A percentile compares a stretch with the other conserved stretches of the same genome.
These are phyloP conservation scores for Pelvicachromis taeniatus DNA, from an alignment of 2,113 vertebrate genomes.

Conservation along the genomic window DNA sequence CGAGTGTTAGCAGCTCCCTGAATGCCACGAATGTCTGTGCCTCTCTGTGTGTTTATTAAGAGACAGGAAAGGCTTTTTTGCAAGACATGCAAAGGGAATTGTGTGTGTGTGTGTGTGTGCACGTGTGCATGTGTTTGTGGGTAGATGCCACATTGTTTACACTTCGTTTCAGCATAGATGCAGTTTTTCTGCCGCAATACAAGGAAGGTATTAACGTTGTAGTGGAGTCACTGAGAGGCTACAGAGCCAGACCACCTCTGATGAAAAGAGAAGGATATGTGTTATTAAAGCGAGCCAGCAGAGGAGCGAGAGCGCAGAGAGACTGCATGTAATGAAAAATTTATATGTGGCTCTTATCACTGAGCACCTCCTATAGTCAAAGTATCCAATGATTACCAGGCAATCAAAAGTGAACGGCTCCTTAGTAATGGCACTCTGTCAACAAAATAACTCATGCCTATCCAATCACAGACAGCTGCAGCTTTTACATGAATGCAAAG, in stretches of 20 bases:
- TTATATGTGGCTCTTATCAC: slow-evolving; percentile 40
- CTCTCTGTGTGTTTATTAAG: slow-evolving; percentile 54
- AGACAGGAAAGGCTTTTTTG: slow-evolving; percentile 18
- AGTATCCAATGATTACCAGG: slow-evolving; percentile 42
- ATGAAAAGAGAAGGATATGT: slow-evolving; percentile 33
- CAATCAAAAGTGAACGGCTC: slow-evolving; percentile 32
- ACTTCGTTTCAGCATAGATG: slow-evolving; percentile 31
- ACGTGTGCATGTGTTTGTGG: not conserved
- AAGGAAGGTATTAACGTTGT: slow-evolving; percentile 27
- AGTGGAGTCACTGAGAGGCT: slow-evolving; percentile 35
- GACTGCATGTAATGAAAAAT: slow-evolving; percentile 39
- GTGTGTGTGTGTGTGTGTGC: not conserved
- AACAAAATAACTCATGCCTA: slow-evolving; percentile 17
- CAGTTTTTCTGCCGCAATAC: slow-evolving; percentile 12
- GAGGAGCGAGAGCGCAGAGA: slow-evolving; percentile 1
- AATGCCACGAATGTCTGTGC: slow-evolving; percentile 48
- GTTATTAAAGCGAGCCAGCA: slow-evolving; percentile 27
- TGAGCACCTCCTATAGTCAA: slow-evolving; percentile 25
- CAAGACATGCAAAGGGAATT: slow-evolving; percentile 13
- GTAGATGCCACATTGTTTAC: slow-evolving; percentile 3
- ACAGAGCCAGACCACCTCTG: slow-evolving; percentile 2
- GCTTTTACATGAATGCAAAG: not conserved
- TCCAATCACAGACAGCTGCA: not conserved
- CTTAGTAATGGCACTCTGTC: slow-evolving; percentile 19
- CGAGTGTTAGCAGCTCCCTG: slow-evolving; percentile 46